These are phyloP conservation scores for Zootermopsis nevadensis DNA, from an alignment of 2,888 invertebrate genomes.

Conservation along the genomic window DNA sequence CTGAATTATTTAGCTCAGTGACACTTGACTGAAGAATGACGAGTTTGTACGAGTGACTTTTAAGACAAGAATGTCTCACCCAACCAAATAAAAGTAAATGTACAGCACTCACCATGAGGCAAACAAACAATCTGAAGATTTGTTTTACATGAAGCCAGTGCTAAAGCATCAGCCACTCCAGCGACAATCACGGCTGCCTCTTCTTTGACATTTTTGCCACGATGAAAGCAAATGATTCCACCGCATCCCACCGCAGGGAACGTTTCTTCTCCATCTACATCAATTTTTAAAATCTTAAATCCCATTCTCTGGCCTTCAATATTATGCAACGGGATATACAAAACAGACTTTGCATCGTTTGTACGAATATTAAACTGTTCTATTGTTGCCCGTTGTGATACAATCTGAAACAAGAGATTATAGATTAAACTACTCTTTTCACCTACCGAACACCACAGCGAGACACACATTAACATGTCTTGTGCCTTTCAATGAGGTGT, in stretches of 20 bases:
- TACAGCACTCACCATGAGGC: constrained; percentile 67
- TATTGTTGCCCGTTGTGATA: constrained; percentile 62
- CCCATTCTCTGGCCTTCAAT: constrained; percentile 73
- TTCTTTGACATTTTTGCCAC: constrained; percentile 64
- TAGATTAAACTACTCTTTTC: neutral
- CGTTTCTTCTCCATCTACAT: constrained; percentile 57
- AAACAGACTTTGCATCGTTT: constrained; percentile 65
- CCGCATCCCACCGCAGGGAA: constrained; percentile 62
- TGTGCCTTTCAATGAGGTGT: no score
- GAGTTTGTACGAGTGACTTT: no score
- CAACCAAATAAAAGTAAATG: neutral
- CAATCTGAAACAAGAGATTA: constrained; percentile 58
- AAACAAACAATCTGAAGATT: constrained; percentile 76
- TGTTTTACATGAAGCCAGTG: constrained; percentile 63
- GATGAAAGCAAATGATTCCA: constrained; percentile 66
- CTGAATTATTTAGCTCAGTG: no score
- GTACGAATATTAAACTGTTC: constrained; percentile 69
- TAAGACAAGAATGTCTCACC: no score
- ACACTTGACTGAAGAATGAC: no score
- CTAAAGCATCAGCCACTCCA: constrained; percentile 69
- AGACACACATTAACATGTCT: no score
- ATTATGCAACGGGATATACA: constrained; percentile 77
- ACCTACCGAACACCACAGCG: no score
- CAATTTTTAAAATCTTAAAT: constrained; percentile 67
- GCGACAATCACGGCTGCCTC: constrained; percentile 68